A percentile compares a stretch with the other conserved stretches of the same genome.
Conservation (phyloP, 2,113 vertebrate species). For the Callithrix jacchus region DNA sequence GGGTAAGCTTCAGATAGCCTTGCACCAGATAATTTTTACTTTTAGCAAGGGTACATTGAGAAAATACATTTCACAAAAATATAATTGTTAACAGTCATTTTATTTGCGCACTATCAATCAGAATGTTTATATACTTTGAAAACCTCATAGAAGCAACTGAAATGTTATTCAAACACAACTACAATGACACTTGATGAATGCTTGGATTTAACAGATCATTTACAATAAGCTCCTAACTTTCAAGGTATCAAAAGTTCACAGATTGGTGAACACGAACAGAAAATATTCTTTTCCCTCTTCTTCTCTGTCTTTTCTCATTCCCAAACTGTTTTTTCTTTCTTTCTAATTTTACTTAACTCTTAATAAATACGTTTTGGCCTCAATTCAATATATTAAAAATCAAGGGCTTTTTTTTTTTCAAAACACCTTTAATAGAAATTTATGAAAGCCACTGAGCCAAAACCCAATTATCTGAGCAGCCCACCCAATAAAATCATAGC, state of each 20-base stretch:
- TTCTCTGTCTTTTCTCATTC: not conserved
- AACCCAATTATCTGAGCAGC: constrained; percentile 32
- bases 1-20: not conserved
- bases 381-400: not conserved
- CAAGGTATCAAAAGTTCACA: not conserved
- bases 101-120: not conserved
- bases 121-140: not conserved
- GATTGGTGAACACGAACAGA: not conserved
- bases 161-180: not conserved
- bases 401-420: not conserved
- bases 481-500: constrained; percentile 47
- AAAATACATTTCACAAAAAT: not conserved
- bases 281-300: not conserved
- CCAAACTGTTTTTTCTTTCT: not conserved
- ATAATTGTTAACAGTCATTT: not conserved
- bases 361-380: not conserved
- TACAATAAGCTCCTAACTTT: not conserved
- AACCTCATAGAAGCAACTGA: not conserved
- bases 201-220: not conserved
- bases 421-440: constrained; percentile 35
- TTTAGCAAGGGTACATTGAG: not conserved
- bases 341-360: not conserved
- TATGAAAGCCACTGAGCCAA: constrained; percentile 14
- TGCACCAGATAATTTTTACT: not conserved
- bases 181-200: not conserved